These are phyloP conservation scores for Leucoraja erinaceus DNA, from an alignment of 2,113 vertebrate genomes.

Conservation along the genomic window DNA sequence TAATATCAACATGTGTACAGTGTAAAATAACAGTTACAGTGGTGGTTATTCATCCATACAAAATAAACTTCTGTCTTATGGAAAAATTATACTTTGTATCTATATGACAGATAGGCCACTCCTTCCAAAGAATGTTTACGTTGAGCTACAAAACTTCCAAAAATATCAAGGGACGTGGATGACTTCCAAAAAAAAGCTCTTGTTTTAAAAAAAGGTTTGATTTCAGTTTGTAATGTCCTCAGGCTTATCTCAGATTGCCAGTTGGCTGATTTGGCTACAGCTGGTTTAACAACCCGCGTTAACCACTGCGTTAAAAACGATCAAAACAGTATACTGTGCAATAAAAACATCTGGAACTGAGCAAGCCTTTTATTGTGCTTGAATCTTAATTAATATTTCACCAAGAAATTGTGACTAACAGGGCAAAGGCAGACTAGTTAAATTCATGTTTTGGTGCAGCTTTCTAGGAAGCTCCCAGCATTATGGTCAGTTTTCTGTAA, in stretches of 20 bases:
- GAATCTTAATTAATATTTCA: slow-evolving; percentile 22
- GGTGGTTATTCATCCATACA: slow-evolving; percentile 83
- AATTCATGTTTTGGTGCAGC: neutral
- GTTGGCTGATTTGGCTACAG: slow-evolving; percentile 47
- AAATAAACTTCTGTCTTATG: slow-evolving; percentile 83
- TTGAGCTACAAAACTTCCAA: slow-evolving; percentile 70
- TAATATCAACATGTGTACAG: slow-evolving; percentile 87
- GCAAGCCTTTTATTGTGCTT: slow-evolving; percentile 24
- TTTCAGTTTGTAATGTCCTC: slow-evolving; percentile 16
- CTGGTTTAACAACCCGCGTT: slow-evolving; percentile 50
- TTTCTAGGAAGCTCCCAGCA: neutral
- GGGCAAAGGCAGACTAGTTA: slow-evolving; percentile 31
- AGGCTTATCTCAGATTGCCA: slow-evolving; percentile 20
- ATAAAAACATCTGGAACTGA: slow-evolving; percentile 32
- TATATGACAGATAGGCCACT: slow-evolving; percentile 68
- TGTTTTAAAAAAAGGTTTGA: slow-evolving; percentile 11
- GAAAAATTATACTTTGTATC: slow-evolving; percentile 77
- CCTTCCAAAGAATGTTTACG: slow-evolving; percentile 70
- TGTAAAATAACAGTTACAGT: slow-evolving; percentile 82
- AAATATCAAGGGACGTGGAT: slow-evolving; percentile 45
- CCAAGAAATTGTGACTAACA: neutral
- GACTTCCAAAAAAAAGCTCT: slow-evolving; percentile 16
- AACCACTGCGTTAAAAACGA: slow-evolving; percentile 39
- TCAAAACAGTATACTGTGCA: slow-evolving; percentile 32
- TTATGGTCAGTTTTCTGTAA: slow-evolving; percentile 26